Conservation (phyloP, 2,888 invertebrate species). For the Drosophila monieri region DNA sequence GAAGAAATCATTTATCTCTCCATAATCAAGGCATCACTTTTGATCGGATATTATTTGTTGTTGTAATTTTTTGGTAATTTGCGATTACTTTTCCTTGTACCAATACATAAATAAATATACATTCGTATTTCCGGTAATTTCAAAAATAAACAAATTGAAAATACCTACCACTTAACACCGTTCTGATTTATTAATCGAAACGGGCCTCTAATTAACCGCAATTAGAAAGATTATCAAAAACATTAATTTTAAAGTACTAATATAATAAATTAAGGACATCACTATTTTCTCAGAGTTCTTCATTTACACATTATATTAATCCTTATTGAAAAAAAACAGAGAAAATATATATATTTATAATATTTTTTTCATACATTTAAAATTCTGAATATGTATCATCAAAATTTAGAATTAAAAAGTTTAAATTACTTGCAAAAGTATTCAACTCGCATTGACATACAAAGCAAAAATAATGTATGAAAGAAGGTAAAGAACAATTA, state of each 20-base stretch:
- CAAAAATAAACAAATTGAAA: neutral
- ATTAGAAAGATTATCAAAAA: neutral
- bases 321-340: too few species aligned
- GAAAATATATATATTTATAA: too few species aligned
- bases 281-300: too few species aligned
- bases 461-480: neutral
- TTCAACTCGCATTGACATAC: neutral
- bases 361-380: too few species aligned
- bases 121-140: slow-evolving; percentile 1
- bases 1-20: neutral
- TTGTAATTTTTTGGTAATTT: neutral
- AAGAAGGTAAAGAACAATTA: neutral
- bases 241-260: neutral
- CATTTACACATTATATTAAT: too few species aligned
- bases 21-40: neutral
- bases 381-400: too few species aligned
- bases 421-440: neutral
- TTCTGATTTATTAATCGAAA: neutral
- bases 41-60: neutral
- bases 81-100: neutral
- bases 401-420: neutral
- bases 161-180: neutral
- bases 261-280: neutral
- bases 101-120: neutral
- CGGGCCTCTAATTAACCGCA: slow-evolving; percentile 1